A percentile compares a stretch with the other conserved stretches of the same genome.
Evolutionary conservation across 1,140 invertebrate species (phyloP).

Genomic region (Drosophila sechellia): DNA sequence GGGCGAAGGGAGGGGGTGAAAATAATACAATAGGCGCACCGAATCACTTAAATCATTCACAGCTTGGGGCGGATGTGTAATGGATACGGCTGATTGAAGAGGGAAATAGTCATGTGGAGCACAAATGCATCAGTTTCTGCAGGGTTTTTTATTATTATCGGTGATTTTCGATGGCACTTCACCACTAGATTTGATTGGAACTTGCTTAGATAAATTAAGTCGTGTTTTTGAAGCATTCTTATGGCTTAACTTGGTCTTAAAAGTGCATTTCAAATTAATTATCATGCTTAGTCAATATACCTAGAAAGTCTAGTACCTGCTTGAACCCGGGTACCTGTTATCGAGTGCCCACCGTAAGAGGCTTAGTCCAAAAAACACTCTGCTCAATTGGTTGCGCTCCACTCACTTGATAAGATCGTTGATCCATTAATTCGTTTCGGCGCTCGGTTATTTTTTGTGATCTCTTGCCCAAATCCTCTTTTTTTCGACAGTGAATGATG

Average conservation of each 20-base stretch:
- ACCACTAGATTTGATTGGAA: constrained; percentile 2
- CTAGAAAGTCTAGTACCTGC: neutral
- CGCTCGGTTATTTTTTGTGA: constrained; percentile 29
- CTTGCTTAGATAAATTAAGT: neutral
- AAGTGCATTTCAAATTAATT: neutral
- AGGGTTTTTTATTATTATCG: neutral
- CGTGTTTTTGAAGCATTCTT: too few species aligned
- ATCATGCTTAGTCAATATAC: neutral
- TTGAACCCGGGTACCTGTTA: neutral
- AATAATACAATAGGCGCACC: constrained; percentile 45
- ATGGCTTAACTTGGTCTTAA: too few species aligned
- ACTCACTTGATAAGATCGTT: constrained; percentile 36
- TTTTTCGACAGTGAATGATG: constrained; percentile 43
- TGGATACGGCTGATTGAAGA: constrained; percentile 51
- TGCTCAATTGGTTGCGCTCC: constrained; percentile 30
- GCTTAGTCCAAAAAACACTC: constrained; percentile 18
- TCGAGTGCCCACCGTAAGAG: constrained; percentile 6
- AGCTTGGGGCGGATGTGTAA: constrained; percentile 46
- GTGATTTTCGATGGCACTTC: neutral
- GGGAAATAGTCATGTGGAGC: constrained; percentile 26
- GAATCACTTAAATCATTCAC: constrained; percentile 49
- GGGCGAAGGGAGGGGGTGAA: neutral
- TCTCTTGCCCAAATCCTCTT: constrained; percentile 17
- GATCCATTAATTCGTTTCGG: constrained; percentile 40
- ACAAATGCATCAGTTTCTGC: constrained; percentile 11